Evolutionary conservation across 2,888 invertebrate species (phyloP).

Genomic region (Latrodectus elegans): DNA sequence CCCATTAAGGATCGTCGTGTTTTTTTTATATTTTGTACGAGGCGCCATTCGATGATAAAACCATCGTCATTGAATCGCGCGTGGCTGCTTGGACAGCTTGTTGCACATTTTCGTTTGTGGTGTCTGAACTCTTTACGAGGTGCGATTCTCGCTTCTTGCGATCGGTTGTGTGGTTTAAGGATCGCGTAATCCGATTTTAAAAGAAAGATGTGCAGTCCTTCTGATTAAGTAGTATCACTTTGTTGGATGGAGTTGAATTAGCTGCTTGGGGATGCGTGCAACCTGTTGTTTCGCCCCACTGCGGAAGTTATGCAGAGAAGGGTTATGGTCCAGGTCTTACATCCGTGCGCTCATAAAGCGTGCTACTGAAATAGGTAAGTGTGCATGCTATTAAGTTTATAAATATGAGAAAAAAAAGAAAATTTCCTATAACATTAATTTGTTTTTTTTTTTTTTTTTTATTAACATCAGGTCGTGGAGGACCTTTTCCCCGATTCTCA

Average conservation of each 20-base stretch:
- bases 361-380: conserved; percentile 47
- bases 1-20: background rate
- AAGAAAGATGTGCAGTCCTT: conserved; percentile 6
- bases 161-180: conserved; percentile 4
- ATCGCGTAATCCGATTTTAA: conserved; percentile 8
- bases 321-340: conserved; percentile 48
- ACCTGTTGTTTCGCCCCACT: conserved; percentile 51
- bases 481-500: too few species aligned
- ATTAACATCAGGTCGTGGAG: too few species aligned
- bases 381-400: conserved; percentile 6
- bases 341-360: conserved; percentile 44
- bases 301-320: conserved; percentile 35
- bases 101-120: too few species aligned
- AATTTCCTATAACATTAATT: background rate
- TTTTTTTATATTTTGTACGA: background rate
- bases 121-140: conserved; percentile 2
- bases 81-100: background rate
- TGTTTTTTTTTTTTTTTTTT: background rate
- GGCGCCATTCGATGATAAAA: background rate
- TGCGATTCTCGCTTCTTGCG: conserved; percentile 22
- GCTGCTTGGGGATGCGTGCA: conserved; percentile 28
- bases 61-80: background rate
- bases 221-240: background rate
- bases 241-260: conserved; percentile 23
- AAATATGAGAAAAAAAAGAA: background rate